phyloP scores from a whole-genome alignment of 2,888 invertebrate species.

The Oligia strigilis region DNA sequence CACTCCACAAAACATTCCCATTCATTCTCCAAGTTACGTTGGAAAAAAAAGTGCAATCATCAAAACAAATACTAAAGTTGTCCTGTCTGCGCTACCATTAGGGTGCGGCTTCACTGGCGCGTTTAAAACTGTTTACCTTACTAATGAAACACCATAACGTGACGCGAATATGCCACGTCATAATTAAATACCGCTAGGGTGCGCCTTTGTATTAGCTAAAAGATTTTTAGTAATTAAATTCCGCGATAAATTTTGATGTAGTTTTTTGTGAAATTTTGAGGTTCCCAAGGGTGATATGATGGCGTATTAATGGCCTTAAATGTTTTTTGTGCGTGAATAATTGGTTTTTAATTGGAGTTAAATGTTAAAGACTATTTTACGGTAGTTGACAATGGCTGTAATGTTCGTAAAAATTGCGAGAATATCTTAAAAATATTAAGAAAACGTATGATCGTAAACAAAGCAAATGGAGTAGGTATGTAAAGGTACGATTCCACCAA shows the following conservation, averaged over 20 bases:
- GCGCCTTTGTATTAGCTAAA: conserved; percentile 75
- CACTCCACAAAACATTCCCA: neutral
- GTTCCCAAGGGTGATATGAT: conserved; percentile 51
- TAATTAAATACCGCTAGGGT: conserved; percentile 80
- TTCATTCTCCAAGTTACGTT: neutral
- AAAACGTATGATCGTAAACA: neutral
- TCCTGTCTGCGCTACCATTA: conserved; percentile 61
- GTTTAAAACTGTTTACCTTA: conserved; percentile 87
- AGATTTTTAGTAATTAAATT: conserved; percentile 82
- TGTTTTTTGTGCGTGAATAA: conserved; percentile 26
- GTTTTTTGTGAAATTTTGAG: conserved; percentile 63
- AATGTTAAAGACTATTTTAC: neutral
- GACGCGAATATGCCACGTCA: conserved; percentile 76
- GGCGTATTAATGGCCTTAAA: conserved; percentile 39
- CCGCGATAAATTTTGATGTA: conserved; percentile 68
- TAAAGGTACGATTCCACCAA: too few species aligned
- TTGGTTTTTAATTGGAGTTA: conserved; percentile 41
- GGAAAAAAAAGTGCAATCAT: conserved; percentile 51
- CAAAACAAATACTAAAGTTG: conserved; percentile 64
- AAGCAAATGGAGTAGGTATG: neutral
- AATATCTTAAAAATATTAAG: neutral
- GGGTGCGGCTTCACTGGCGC: conserved; percentile 79
- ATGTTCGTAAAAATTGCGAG: neutral
- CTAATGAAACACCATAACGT: conserved; percentile 85
- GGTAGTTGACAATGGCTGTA: neutral